phyloP scores from a whole-genome alignment of 2,113 vertebrate species.

The Cyanoliseus patagonus region DNA sequence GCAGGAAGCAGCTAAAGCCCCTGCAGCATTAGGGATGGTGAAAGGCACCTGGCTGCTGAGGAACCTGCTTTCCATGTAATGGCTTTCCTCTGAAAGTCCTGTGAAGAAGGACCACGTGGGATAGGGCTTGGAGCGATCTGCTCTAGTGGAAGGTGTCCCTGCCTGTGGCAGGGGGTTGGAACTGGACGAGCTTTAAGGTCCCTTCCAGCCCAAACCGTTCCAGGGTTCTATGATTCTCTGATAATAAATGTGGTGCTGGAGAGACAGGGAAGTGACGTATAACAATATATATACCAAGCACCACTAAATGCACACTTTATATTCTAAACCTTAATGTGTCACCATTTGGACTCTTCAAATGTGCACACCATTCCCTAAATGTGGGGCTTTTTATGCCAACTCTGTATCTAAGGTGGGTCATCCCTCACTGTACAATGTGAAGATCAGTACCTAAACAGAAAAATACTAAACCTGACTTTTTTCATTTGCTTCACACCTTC shows the following conservation, averaged over 20 bases:
- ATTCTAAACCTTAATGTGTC: not conserved
- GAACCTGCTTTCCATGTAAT: not conserved
- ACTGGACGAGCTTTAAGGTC: not conserved
- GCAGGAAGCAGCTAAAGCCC: not conserved
- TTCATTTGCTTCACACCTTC: not conserved
- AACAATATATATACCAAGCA: not conserved
- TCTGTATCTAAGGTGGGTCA: not conserved
- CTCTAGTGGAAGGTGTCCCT: not conserved
- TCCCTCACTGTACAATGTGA: not conserved
- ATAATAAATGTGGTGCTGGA: not conserved
- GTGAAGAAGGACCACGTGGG: not conserved
- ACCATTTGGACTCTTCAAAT: not conserved
- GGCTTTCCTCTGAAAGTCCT: not conserved
- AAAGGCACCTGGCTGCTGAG: not conserved
- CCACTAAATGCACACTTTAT: not conserved
- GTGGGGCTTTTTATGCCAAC: rapidly evolving
- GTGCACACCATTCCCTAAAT: not conserved
- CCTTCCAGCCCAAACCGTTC: not conserved
- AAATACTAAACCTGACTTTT: not conserved
- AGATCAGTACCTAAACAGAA: not conserved
- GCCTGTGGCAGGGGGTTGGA: not conserved
- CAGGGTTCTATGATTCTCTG: not conserved
- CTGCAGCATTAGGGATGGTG: rapidly evolving
- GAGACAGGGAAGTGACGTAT: not conserved
- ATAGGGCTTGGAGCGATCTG: not conserved